Percentiles rank a stretch among this genome's conserved stretches.
These are phyloP conservation scores for Agrenia bidenticulata DNA, from an alignment of 2,888 invertebrate species.

Conservation along the genomic window DNA sequence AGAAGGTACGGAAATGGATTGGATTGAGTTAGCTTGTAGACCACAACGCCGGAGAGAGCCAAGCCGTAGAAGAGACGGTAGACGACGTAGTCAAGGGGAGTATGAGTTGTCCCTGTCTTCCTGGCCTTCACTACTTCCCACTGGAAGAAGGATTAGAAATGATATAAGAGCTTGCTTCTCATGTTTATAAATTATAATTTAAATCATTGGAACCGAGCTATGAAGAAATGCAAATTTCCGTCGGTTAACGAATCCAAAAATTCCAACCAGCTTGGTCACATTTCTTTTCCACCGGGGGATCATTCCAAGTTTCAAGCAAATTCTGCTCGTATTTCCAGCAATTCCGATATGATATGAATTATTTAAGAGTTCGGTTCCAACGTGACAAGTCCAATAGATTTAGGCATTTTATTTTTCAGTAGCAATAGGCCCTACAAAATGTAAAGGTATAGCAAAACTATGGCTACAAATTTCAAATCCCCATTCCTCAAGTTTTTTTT, in stretches of 20 bases:
- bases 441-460: too few relatives aligned
- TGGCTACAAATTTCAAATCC: too few relatives aligned
- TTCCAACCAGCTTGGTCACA: background rate
- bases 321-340: too few relatives aligned
- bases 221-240: conserved; percentile 10
- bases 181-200: background rate
- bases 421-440: too few relatives aligned
- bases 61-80: conserved; percentile 34
- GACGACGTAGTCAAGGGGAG: conserved; percentile 32
- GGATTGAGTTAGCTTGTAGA: conserved; percentile 5
- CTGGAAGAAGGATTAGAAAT: conserved; percentile 6
- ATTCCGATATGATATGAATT: too few relatives aligned
- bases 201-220: conserved; percentile 8
- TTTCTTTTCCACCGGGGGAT: background rate
- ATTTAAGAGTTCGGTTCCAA: too few relatives aligned
- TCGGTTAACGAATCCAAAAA: conserved; percentile 7
- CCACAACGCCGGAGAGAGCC: background rate
- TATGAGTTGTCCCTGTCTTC: conserved; percentile 29
- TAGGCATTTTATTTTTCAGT: too few relatives aligned
- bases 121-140: conserved; percentile 35
- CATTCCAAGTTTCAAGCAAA: too few relatives aligned
- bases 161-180: background rate
- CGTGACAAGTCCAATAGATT: too few relatives aligned
- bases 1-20: conserved; percentile 18
- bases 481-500: too few relatives aligned